Evolutionary conservation across 2,888 invertebrate genomes (phyloP).

Genomic region (Lepidocyrtinus sp.): DNA sequence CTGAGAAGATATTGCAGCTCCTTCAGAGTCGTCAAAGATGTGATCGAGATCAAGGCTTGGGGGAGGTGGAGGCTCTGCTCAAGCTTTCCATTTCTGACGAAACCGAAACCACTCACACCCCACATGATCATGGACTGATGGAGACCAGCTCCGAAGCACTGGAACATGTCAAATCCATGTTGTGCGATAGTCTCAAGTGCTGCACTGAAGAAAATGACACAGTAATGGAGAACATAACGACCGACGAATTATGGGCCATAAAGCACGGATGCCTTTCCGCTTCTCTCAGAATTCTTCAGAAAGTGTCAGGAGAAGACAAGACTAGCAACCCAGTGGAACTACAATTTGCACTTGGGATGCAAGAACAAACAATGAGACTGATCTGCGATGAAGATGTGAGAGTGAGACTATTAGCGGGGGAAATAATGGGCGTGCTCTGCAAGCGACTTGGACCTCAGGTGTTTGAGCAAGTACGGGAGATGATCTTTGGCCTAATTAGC

Average conservation of each 20-base stretch:
- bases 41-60: conserved; percentile 48
- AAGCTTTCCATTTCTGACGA: conserved; percentile 21
- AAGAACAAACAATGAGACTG: conserved; percentile 46
- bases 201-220: conserved; percentile 10
- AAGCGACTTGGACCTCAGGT: conserved; percentile 45
- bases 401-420: conserved; percentile 59
- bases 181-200: conserved; percentile 17
- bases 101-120: conserved; percentile 19
- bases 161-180: conserved; percentile 3
- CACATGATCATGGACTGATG: conserved; percentile 26
- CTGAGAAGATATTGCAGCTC: conserved; percentile 43
- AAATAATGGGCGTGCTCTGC: conserved; percentile 51
- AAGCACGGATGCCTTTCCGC: conserved; percentile 51
- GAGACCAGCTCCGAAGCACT: conserved; percentile 34
- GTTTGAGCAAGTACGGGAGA: conserved; percentile 38
- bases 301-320: conserved; percentile 1
- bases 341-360: conserved; percentile 32
- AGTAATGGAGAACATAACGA: neutral
- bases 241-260: conserved; percentile 8
- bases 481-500: conserved; percentile 29
- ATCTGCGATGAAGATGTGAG: conserved; percentile 57
- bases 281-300: conserved; percentile 36
- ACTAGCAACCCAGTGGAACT: too few relatives aligned
- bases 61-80: conserved; percentile 28
- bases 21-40: conserved; percentile 44